phyloP scores from a whole-genome alignment of 2,113 vertebrate genomes.

The Onychostoma macrolepis region DNA sequence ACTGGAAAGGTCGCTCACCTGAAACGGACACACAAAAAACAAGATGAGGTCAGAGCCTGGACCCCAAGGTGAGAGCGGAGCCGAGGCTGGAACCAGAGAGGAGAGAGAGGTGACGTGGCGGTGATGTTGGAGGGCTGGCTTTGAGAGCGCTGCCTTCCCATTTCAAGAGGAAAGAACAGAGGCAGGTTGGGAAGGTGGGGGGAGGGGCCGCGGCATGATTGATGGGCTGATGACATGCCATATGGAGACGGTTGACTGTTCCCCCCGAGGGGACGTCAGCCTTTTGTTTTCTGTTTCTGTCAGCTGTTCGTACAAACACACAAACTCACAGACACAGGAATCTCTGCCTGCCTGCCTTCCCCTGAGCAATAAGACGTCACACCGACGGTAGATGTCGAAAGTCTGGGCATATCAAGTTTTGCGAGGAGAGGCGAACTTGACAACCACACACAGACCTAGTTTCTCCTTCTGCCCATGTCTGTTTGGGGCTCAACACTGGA shows the following conservation, averaged over 20 bases:
- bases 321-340: slow-evolving; percentile 54
- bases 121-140: slow-evolving; percentile 44
- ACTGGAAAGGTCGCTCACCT: slow-evolving; percentile 82
- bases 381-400: slow-evolving; percentile 53
- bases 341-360: slow-evolving; percentile 60
- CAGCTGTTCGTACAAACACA: slow-evolving; percentile 65
- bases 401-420: slow-evolving; percentile 54
- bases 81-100: slow-evolving; percentile 26
- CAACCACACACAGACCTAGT: slow-evolving; percentile 54
- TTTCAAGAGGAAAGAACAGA: slow-evolving; percentile 53
- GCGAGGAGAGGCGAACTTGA: slow-evolving; percentile 52
- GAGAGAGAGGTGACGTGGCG: slow-evolving; percentile 41
- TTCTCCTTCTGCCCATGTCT: slow-evolving; percentile 48
- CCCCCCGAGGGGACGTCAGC: slow-evolving; percentile 70
- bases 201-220: slow-evolving; percentile 68
- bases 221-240: slow-evolving; percentile 74
- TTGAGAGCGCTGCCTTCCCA: slow-evolving; percentile 52
- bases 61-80: slow-evolving; percentile 26
- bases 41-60: slow-evolving; percentile 54
- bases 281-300: slow-evolving; percentile 72
- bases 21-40: slow-evolving; percentile 61
- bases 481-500: slow-evolving; percentile 40
- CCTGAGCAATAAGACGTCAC: slow-evolving; percentile 60
- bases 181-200: slow-evolving; percentile 57
- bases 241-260: slow-evolving; percentile 73